Conservation (phyloP, 2,113 vertebrate genomes). For the Oreochromis niloticus region DNA sequence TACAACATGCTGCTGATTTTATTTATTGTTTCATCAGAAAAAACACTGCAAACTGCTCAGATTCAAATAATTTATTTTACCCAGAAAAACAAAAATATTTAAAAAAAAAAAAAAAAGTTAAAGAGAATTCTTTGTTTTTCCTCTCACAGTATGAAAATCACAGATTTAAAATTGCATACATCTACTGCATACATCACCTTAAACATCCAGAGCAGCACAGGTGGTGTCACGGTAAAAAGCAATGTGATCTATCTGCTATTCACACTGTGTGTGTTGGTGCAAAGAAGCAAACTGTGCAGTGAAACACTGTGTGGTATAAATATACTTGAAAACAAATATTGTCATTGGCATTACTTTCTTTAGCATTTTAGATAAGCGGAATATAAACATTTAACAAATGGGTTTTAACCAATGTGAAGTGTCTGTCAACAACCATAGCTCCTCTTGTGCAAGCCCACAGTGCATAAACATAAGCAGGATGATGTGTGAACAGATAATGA, state of each 20-base stretch:
- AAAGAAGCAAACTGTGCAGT: slow-evolving; percentile 29
- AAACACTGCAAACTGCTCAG: background rate
- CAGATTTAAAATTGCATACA: background rate
- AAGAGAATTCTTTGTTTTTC: background rate
- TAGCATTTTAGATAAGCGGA: background rate
- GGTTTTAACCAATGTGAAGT: background rate
- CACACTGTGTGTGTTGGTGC: slow-evolving; percentile 14
- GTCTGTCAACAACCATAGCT: background rate
- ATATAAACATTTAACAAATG: background rate
- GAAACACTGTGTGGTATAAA: slow-evolving; percentile 19
- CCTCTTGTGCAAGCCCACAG: background rate
- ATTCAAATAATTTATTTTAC: slow-evolving; percentile 26
- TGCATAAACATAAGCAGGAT: background rate
- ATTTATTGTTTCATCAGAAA: background rate
- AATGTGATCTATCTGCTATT: background rate
- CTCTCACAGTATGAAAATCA: slow-evolving; percentile 5
- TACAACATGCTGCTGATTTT: background rate
- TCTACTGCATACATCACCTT: background rate
- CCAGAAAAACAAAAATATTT: background rate
- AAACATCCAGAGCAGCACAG: slow-evolving; percentile 12
- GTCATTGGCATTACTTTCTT: background rate
- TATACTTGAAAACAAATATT: background rate
- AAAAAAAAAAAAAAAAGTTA: background rate
- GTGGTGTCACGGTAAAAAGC: background rate
- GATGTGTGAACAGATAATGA: background rate